Percentiles rank a stretch among this genome's conserved stretches.
These are phyloP conservation scores for Clupea harengus DNA, from an alignment of 2,113 vertebrate species.

Conservation along the genomic window DNA sequence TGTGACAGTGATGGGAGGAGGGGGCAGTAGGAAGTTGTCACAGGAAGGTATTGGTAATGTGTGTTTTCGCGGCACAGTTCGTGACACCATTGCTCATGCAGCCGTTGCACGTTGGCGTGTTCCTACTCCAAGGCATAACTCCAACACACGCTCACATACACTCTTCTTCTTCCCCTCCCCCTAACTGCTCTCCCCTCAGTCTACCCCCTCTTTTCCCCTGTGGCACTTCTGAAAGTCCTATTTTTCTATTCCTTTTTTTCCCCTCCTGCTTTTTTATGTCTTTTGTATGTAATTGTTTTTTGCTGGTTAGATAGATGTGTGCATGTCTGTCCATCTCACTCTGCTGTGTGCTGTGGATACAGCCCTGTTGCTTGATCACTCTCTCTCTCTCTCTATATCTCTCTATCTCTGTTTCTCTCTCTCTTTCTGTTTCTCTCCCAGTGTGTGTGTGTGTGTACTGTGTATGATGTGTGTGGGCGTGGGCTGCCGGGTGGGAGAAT, in stretches of 20 bases:
- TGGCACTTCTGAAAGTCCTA: not conserved
- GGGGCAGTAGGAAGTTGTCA: not conserved
- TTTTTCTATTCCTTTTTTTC: constrained; percentile 38
- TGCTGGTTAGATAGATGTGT: constrained; percentile 34
- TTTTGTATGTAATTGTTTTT: constrained; percentile 37
- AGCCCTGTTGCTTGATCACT: not conserved
- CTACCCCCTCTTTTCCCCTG: not conserved
- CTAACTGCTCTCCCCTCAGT: not conserved
- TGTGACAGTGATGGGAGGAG: not conserved
- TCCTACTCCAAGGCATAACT: no score
- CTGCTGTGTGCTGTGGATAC: not conserved
- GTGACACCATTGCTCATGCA: not conserved
- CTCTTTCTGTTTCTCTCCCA: constrained; percentile 55
- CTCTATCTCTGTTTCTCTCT: constrained; percentile 57
- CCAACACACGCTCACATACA: not conserved
- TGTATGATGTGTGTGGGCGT: constrained; percentile 70
- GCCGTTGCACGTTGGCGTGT: not conserved
- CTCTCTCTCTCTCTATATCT: not conserved
- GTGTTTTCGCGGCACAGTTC: not conserved
- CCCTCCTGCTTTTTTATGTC: no score
- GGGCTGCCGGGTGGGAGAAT: constrained; percentile 67
- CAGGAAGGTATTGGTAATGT: not conserved
- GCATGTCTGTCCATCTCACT: not conserved
- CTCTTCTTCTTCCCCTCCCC: not conserved
- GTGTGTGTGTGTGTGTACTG: constrained; percentile 46